These are phyloP conservation scores for Nyctibius bracteatus DNA, from an alignment of 2,113 vertebrate genomes.

Conservation along the genomic window DNA sequence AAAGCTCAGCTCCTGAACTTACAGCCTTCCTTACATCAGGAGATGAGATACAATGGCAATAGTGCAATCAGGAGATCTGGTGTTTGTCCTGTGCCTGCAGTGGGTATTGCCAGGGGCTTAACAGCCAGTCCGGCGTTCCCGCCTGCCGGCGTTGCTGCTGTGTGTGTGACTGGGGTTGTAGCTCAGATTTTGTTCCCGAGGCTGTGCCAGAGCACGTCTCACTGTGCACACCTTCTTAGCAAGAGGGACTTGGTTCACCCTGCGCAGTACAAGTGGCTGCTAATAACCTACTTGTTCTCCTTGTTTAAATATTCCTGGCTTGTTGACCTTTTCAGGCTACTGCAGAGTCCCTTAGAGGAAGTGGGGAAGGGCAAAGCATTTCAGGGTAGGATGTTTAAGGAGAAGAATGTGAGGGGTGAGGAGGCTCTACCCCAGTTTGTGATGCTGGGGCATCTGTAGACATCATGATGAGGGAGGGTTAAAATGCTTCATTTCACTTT, in stretches of 20 bases:
- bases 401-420: neutral
- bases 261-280: neutral
- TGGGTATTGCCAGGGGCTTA: neutral
- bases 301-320: neutral
- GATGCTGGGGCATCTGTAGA: neutral
- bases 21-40: neutral
- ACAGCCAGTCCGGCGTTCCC: neutral
- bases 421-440: neutral
- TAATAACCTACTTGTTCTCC: neutral
- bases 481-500: neutral
- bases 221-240: neutral
- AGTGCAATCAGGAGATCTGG: neutral
- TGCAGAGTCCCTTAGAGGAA: neutral
- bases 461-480: neutral
- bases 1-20: neutral
- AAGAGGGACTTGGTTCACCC: neutral
- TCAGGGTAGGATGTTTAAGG: neutral
- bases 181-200: neutral
- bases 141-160: neutral
- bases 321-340: neutral
- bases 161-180: neutral
- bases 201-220: neutral
- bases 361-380: neutral
- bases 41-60: neutral
- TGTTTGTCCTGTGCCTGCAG: neutral